Conservation (phyloP, 2,888 invertebrate genomes). For the Drosophila birchii region DNA sequence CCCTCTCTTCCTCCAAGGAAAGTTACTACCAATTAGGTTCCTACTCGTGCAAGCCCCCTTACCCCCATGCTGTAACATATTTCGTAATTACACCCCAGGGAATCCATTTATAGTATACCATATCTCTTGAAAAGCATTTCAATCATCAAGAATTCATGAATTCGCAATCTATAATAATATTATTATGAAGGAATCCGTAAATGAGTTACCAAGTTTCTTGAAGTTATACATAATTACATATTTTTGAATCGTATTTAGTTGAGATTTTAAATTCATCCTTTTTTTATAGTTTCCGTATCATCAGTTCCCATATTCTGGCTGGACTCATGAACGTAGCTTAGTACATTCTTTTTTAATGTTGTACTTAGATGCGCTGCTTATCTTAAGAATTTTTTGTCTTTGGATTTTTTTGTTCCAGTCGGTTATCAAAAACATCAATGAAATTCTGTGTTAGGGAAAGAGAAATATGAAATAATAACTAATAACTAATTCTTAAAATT, state of each 20-base stretch:
- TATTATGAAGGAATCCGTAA: constrained; percentile 8
- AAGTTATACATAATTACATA: constrained; percentile 3
- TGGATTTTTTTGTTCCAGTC: constrained; percentile 10
- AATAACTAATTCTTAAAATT: not conserved
- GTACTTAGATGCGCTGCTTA: constrained; percentile 25
- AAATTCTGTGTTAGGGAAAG: not conserved
- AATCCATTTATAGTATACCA: not conserved
- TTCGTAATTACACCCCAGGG: not conserved
- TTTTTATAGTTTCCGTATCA: constrained; percentile 8
- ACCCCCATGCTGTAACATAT: constrained; percentile 12
- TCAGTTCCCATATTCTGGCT: constrained; percentile 9
- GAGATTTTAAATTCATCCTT: not conserved
- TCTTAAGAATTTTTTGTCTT: constrained; percentile 1
- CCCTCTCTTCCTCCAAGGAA: no score
- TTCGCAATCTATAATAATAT: not conserved
- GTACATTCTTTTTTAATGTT: constrained; percentile 11
- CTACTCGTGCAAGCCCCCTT: not conserved
- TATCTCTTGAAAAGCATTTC: constrained; percentile 7
- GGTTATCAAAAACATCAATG: not conserved
- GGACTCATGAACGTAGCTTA: constrained; percentile 11
- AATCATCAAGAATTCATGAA: constrained; percentile 10
- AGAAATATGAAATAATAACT: not conserved
- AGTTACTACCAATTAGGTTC: not conserved
- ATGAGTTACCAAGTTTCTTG: constrained; percentile 8
- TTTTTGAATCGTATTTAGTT: constrained; percentile 7